Conservation (phyloP, 2,888 invertebrate species). For the Leptinotarsa juncta region DNA sequence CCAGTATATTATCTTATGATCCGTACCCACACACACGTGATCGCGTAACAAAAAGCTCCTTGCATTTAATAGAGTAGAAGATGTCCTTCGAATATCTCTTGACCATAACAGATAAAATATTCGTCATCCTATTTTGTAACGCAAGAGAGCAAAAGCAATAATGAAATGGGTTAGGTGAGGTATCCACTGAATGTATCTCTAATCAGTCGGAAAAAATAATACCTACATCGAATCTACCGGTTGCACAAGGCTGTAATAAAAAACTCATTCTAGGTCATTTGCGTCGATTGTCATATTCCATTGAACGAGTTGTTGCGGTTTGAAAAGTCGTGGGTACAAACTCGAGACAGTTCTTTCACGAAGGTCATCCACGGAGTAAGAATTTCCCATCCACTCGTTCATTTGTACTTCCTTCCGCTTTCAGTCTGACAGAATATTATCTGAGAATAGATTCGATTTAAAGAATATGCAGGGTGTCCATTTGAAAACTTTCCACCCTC, state of each 20-base stretch:
- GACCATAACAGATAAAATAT: slow-evolving; percentile 39
- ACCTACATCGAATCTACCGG: slow-evolving; percentile 23
- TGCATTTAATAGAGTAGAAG: slow-evolving; percentile 33
- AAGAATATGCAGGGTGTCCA: too few relatives aligned
- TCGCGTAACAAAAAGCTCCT: slow-evolving; percentile 27
- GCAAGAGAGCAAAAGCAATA: slow-evolving; percentile 12
- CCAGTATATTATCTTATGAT: slow-evolving; percentile 22
- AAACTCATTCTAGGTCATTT: slow-evolving; percentile 20
- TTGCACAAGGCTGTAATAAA: slow-evolving; percentile 25
- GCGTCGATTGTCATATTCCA: slow-evolving; percentile 12
- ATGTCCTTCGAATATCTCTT: slow-evolving; percentile 41
- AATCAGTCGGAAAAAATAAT: slow-evolving; percentile 12
- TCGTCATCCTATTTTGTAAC: slow-evolving; percentile 33
- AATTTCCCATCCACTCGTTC: background rate
- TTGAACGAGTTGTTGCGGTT: background rate
- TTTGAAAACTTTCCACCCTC: too few relatives aligned
- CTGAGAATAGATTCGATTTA: background rate
- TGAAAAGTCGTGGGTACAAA: slow-evolving; percentile 8
- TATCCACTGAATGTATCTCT: slow-evolving; percentile 6
- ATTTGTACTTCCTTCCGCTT: background rate
- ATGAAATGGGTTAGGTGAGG: slow-evolving; percentile 20
- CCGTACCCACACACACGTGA: slow-evolving; percentile 23
- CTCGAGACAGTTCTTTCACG: slow-evolving; percentile 6
- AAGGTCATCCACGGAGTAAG: background rate
- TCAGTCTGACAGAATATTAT: background rate